A percentile compares a stretch with the other conserved stretches of the same genome.
Evolutionary conservation across 2,797 vertebrate genomes (phyloP).

Genomic region (Cercopithecus diana): DNA sequence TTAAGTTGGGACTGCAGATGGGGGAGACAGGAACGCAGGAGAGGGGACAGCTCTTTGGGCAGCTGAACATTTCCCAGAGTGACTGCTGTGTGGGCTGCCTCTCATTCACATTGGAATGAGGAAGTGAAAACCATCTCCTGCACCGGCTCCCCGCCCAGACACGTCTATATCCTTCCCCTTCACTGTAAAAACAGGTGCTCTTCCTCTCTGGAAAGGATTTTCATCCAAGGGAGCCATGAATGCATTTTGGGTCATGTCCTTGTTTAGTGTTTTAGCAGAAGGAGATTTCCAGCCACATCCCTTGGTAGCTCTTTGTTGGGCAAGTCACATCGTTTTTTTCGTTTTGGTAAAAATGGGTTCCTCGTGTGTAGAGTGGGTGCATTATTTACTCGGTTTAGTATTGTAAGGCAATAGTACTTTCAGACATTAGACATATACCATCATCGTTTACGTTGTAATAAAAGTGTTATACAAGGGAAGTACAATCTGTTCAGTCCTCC

Average conservation of each 20-base stretch:
- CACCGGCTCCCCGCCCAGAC: accelerated
- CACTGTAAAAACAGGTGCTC: neutral
- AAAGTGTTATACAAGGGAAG: neutral
- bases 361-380: neutral
- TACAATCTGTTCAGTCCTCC: neutral
- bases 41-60: neutral
- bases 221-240: neutral
- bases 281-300: neutral
- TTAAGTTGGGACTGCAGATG: neutral
- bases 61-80: neutral
- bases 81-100: neutral
- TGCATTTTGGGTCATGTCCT: accelerated
- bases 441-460: neutral
- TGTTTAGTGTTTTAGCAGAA: neutral
- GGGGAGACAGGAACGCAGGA: accelerated
- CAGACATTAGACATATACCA: neutral
- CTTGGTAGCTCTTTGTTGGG: neutral
- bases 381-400: neutral
- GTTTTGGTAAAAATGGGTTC: neutral
- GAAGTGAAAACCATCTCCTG: neutral
- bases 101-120: neutral
- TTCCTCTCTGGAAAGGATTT: neutral
- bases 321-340: neutral
- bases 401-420: neutral
- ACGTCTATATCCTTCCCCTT: neutral